Evolutionary conservation across 2,888 invertebrate species (phyloP).

Genomic region (Cerceris ruficornis): DNA sequence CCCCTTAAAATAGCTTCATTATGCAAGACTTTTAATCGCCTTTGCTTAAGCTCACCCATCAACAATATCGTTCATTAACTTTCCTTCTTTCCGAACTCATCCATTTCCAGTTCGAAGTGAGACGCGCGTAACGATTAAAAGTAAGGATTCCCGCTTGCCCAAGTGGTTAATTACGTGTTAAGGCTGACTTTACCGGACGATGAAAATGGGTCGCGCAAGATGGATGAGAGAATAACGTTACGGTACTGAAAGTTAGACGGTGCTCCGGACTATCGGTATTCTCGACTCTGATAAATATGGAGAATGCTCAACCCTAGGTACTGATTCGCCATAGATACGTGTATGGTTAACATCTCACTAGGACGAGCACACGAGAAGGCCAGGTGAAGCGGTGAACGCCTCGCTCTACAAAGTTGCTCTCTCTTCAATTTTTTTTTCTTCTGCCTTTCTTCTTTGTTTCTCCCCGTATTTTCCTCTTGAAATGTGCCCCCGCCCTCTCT

Average conservation of each 20-base stretch:
- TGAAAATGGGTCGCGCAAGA: constrained; percentile 31
- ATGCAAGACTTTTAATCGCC: background rate
- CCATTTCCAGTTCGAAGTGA: background rate
- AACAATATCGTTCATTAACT: constrained; percentile 39
- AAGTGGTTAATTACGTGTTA: constrained; percentile 30
- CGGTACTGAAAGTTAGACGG: constrained; percentile 11
- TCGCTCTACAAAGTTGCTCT: constrained; percentile 53
- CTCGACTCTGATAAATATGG: constrained; percentile 38
- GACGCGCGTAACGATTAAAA: background rate
- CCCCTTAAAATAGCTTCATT: background rate
- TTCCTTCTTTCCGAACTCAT: background rate
- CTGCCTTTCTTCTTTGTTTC: too few relatives aligned
- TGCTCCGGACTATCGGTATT: constrained; percentile 30
- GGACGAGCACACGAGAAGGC: constrained; percentile 34
- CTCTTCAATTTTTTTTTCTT: constrained; percentile 13
- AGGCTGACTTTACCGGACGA: constrained; percentile 17
- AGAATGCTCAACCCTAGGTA: constrained; percentile 13
- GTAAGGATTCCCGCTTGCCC: constrained; percentile 29
- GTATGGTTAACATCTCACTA: constrained; percentile 38
- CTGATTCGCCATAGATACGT: constrained; percentile 8
- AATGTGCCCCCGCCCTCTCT: background rate
- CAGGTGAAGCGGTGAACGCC: constrained; percentile 20
- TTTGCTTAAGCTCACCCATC: background rate
- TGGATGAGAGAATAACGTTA: constrained; percentile 35
- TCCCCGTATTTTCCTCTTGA: background rate